Evolutionary conservation across 2,113 vertebrate genomes (phyloP), one percentile per base, ranked within the genome.

Genomic region (Platichthys flesus): DNA sequence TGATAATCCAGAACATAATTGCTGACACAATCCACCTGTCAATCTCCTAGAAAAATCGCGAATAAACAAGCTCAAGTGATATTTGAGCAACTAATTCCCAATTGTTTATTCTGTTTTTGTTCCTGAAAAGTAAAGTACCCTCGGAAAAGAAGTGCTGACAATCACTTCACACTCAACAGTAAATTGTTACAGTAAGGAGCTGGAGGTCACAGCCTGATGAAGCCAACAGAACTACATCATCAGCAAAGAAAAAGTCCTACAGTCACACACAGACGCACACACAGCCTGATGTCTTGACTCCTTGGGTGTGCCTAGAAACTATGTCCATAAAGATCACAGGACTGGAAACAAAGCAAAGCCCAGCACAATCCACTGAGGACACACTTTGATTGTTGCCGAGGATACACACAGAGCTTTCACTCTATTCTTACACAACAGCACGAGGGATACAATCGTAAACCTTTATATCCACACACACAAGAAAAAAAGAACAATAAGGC

Each of bases 91-190:
- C 54, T 54, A 21, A 56, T 45, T 42, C 47, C 40, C 40, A 12
- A 13, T 13, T 3, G 65, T 45, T 42, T 60, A 12, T n/a, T 26
- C 21, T 24, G 9, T 66, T 54, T 62, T n/a, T 13, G 9, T 26
- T 28, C 26, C 16, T 31, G 2, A 6, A 18, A 4, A 74, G 26
- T 68, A 18, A 57, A 40, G 54, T 8, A 60, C 3, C 47, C 3
- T 35, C 20, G 72, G 23, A 40, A 21, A 16, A 16, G 20, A 45
- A 64, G 51, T 35, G 45, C 40, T 61, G 55, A 80, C 63, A 60
- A 31, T 65, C 28, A 74, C 49, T 71, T 79, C 57, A 68, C 14
- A 60, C 47, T 71, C n/a, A 51, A 4, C 72, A 47, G 40, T 71
- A 59, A 18, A 51, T 16, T 18, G 47, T 18, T 15, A 18, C 16